These are phyloP conservation scores for Ricordea florida DNA, from an alignment of 92 coral and sea anemone genomes.

Conservation along the genomic window DNA sequence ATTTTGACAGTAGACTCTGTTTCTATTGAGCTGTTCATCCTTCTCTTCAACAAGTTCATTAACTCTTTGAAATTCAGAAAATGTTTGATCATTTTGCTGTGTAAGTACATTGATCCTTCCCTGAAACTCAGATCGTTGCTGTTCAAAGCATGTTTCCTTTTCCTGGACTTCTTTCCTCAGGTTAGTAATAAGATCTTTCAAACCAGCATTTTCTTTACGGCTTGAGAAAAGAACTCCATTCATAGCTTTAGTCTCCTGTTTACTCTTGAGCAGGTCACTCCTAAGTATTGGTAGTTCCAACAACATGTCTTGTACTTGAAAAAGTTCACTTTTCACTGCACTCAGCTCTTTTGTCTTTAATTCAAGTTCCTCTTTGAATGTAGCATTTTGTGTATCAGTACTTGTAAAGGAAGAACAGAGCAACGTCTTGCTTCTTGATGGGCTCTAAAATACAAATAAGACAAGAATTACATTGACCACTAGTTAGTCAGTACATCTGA, in stretches of 20 bases:
- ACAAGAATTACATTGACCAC: no score
- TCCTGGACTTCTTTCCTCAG: constrained; percentile 37
- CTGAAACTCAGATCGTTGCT: constrained; percentile 14
- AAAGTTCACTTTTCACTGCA: constrained; percentile 32
- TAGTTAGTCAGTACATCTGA: no score
- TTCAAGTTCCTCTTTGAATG: constrained; percentile 36
- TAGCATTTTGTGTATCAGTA: neutral
- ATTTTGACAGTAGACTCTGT: constrained; percentile 31
- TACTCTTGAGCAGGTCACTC: constrained; percentile 54
- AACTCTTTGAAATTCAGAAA: constrained; percentile 19
- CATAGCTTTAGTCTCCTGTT: constrained; percentile 49
- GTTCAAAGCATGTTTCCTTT: constrained; percentile 20
- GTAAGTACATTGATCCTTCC: neutral
- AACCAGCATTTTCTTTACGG: constrained; percentile 53
- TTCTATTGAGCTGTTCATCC: constrained; percentile 12
- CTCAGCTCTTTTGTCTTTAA: constrained; percentile 37
- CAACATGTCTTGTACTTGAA: constrained; percentile 52
- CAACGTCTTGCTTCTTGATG: neutral
- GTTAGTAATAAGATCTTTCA: constrained; percentile 29
- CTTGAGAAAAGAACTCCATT: constrained; percentile 45
- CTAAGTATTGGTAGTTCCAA: constrained; percentile 56
- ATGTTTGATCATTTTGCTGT: constrained; percentile 31
- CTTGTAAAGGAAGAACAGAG: neutral
- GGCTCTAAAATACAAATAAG: constrained; percentile 6
- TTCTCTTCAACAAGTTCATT: neutral